Evolutionary conservation across 2,797 vertebrate genomes (phyloP).

Genomic region (Onychomys arenicola): DNA sequence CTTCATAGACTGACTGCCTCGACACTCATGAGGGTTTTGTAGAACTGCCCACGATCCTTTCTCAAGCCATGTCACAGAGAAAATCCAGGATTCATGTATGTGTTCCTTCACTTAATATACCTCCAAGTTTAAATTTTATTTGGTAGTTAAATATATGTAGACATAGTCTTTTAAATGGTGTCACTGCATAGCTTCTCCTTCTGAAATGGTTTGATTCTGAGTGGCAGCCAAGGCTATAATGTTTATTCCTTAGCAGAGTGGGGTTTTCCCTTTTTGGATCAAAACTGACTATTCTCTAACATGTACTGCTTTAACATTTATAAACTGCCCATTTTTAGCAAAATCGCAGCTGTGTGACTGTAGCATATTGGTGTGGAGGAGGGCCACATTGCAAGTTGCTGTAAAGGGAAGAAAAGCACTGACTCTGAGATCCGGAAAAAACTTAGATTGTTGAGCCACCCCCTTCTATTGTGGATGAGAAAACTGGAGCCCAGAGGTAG

Average conservation of each 20-base stretch:
- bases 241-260: slow-evolving; percentile 58
- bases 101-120: background rate
- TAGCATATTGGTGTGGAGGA: slow-evolving; percentile 74
- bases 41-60: background rate
- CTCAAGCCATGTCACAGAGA: background rate
- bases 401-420: slow-evolving; percentile 67
- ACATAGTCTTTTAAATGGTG: background rate
- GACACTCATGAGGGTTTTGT: background rate
- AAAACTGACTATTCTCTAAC: slow-evolving; percentile 69
- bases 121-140: slow-evolving; percentile 17
- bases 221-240: slow-evolving; percentile 4
- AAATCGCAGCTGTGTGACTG: slow-evolving; percentile 72
- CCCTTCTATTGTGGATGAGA: background rate
- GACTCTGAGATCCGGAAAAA: slow-evolving; percentile 54
- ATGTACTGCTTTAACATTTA: slow-evolving; percentile 77
- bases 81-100: background rate
- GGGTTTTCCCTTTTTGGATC: slow-evolving; percentile 5
- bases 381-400: slow-evolving; percentile 64
- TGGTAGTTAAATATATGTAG: slow-evolving; percentile 17
- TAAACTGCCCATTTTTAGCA: slow-evolving; percentile 80
- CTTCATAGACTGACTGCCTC: background rate
- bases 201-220: slow-evolving; percentile 23
- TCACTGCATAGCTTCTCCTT: slow-evolving; percentile 17
- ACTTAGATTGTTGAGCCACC: background rate
- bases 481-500: background rate